Conservation (phyloP, 2,113 vertebrate genomes). For the Dicrurus megarhynchus region DNA sequence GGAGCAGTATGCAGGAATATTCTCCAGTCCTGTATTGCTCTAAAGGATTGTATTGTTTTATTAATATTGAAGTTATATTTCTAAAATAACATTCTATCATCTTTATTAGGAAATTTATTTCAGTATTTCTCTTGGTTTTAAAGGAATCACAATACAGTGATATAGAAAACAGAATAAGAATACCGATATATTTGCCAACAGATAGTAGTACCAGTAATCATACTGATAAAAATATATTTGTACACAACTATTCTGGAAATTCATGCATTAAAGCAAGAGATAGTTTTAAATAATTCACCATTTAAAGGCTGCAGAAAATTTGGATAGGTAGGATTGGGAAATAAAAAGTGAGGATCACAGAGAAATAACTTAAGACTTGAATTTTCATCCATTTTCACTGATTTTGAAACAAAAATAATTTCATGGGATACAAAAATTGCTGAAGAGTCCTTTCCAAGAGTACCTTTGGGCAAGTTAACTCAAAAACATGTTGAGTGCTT, state of each 20-base stretch:
- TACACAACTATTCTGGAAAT: neutral
- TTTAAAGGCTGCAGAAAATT: neutral
- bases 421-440: neutral
- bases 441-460: neutral
- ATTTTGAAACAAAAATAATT: neutral
- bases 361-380: neutral
- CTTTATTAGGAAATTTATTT: neutral
- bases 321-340: neutral
- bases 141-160: neutral
- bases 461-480: neutral
- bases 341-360: neutral
- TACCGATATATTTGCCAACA: neutral
- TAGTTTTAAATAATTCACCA: neutral
- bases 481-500: neutral
- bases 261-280: neutral
- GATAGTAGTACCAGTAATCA: neutral
- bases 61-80: neutral
- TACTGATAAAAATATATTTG: neutral
- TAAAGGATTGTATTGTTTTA: neutral
- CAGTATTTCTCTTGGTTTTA: neutral
- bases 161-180: neutral
- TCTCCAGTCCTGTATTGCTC: neutral
- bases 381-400: neutral
- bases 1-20: neutral
- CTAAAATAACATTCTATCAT: neutral